Conservation (phyloP, 2,888 invertebrate species). For the Tipula confusa region DNA sequence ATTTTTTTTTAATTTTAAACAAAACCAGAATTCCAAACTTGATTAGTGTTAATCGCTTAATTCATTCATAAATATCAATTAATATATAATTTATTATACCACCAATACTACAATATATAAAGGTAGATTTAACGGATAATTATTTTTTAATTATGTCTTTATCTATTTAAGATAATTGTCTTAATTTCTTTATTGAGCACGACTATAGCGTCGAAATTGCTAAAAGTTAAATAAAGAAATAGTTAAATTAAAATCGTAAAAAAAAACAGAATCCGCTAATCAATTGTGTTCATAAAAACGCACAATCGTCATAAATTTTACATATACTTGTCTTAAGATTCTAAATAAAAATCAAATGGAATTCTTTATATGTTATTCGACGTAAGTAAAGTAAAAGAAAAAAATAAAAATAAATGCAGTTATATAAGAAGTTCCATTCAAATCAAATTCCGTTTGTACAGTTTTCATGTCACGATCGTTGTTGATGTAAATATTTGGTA, state of each 20-base stretch:
- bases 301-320: neutral
- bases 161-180: neutral
- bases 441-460: neutral
- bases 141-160: neutral
- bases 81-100: neutral
- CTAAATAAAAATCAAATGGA: neutral
- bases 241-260: neutral
- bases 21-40: neutral
- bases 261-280: neutral
- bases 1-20: neutral
- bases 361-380: too few relatives aligned
- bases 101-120: too few relatives aligned
- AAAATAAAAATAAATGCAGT: neutral
- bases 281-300: neutral
- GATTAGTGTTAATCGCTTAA: neutral
- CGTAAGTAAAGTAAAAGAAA: neutral
- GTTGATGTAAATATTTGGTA: neutral
- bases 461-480: neutral
- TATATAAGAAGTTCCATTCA: neutral
- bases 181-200: neutral
- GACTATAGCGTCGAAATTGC: too few relatives aligned
- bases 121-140: conserved; percentile 4
- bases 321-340: neutral
- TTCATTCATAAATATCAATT: neutral
- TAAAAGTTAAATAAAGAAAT: neutral